These are phyloP conservation scores for Linnaemya vulpina DNA, from an alignment of 2,888 invertebrate genomes.

Conservation along the genomic window DNA sequence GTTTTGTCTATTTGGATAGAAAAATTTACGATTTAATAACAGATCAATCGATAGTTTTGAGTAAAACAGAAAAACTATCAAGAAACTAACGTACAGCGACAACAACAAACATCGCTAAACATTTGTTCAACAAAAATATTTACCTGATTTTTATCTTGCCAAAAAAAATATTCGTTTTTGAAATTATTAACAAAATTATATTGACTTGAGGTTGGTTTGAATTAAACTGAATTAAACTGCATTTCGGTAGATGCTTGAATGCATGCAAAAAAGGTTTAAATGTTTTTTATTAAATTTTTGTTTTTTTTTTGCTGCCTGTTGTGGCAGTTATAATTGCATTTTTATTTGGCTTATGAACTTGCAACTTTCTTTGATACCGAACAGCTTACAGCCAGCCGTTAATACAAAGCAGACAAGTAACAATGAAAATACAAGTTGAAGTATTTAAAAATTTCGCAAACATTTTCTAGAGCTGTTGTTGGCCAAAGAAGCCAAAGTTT, in stretches of 20 bases:
- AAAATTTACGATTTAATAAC: conserved; percentile 65
- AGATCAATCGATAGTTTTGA: conserved; percentile 65
- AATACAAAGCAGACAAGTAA: not conserved
- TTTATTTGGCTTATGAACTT: conserved; percentile 62
- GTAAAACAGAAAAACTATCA: conserved; percentile 46
- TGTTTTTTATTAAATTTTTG: conserved; percentile 9
- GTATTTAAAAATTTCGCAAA: conserved; percentile 10
- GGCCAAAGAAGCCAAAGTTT: not conserved
- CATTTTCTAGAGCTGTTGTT: conserved; percentile 2
- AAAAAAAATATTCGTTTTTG: conserved; percentile 37
- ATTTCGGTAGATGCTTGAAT: not conserved
- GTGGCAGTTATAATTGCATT: conserved; percentile 44
- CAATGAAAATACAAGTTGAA: conserved; percentile 1
- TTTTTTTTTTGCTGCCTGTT: conserved; percentile 4
- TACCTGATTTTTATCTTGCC: conserved; percentile 63
- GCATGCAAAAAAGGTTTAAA: conserved; percentile 14
- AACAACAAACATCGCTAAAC: conserved; percentile 46
- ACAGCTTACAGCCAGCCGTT: conserved; percentile 12
- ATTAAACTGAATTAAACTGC: conserved; percentile 49
- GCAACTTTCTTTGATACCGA: conserved; percentile 56
- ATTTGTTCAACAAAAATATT: conserved; percentile 65
- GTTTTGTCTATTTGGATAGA: conserved; percentile 59
- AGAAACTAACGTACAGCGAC: conserved; percentile 4
- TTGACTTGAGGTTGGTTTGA: conserved; percentile 34
- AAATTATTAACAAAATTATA: conserved; percentile 60